phyloP scores from a whole-genome alignment of 2,797 vertebrate genomes.

The Harpagifer antarcticus region DNA sequence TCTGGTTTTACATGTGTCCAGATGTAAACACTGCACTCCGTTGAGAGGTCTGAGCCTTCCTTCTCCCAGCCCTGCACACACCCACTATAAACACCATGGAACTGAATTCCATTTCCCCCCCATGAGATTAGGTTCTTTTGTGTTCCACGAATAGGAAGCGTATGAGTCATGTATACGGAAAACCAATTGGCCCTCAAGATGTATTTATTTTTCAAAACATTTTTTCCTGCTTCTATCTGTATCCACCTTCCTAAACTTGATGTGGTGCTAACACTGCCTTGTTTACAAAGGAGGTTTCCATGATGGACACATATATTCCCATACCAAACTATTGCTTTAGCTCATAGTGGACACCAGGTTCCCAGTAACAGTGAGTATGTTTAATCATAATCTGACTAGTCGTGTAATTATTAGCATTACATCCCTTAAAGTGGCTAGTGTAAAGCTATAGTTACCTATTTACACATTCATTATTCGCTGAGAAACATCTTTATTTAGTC shows the following conservation, averaged over 20 bases:
- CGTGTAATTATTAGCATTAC: not conserved
- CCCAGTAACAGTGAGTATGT: not conserved
- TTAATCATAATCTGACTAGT: not conserved
- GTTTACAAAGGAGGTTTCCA: slow-evolving; percentile 42
- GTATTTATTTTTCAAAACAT: not conserved
- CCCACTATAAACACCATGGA: slow-evolving; percentile 62
- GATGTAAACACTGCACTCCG: slow-evolving; percentile 51
- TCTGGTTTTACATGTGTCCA: slow-evolving; percentile 33
- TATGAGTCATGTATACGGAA: slow-evolving; percentile 58
- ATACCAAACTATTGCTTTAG: slow-evolving; percentile 20
- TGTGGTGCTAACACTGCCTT: slow-evolving; percentile 20
- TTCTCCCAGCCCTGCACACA: slow-evolving; percentile 42
- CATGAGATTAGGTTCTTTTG: slow-evolving; percentile 59
- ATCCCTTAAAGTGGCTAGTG: not conserved
- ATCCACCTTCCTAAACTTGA: slow-evolving; percentile 1
- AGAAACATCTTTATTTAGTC: no score
- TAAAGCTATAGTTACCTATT: no score
- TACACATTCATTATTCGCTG: no score
- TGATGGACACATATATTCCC: slow-evolving; percentile 19
- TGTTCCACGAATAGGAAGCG: slow-evolving; percentile 42
- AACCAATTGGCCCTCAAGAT: slow-evolving; percentile 12
- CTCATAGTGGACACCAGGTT: not conserved
- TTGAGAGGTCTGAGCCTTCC: slow-evolving; percentile 45
- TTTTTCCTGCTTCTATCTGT: slow-evolving; percentile 44
- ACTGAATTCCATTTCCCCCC: slow-evolving; percentile 33